These are phyloP conservation scores for Emydoidea blandingii DNA, from an alignment of 2,797 vertebrate species.

Conservation along the genomic window DNA sequence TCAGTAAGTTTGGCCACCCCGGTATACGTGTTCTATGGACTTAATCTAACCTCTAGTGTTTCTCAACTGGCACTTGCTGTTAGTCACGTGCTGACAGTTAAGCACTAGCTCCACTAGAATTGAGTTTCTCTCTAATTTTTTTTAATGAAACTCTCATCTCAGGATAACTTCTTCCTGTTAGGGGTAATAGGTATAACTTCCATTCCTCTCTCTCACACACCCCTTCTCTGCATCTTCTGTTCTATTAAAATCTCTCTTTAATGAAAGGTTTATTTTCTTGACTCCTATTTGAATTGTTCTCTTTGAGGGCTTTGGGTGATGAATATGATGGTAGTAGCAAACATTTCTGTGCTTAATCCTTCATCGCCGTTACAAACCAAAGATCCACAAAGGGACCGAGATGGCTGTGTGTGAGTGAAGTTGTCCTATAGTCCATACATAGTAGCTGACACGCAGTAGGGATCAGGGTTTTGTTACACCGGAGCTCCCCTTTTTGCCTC, in stretches of 20 bases:
- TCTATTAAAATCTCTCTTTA: too few relatives aligned
- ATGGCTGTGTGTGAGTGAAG: fast-evolving
- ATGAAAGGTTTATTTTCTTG: slow-evolving; percentile 33
- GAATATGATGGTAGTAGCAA: background rate
- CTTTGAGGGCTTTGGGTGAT: background rate
- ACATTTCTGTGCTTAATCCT: background rate
- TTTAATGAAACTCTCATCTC: background rate
- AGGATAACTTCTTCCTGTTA: background rate
- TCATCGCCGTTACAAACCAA: fast-evolving
- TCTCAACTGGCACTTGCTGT: background rate
- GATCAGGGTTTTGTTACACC: background rate
- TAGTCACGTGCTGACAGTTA: background rate
- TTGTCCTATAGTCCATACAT: background rate
- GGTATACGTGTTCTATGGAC: background rate
- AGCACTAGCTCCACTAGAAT: background rate
- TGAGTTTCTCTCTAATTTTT: background rate
- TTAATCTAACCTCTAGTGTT: background rate
- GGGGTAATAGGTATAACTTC: background rate
- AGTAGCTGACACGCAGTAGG: background rate
- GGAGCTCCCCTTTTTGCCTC: background rate
- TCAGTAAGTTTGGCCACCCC: background rate
- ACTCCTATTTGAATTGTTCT: slow-evolving; percentile 24
- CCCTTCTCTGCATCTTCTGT: background rate
- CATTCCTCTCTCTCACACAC: too few relatives aligned
- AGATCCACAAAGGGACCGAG: background rate